These are phyloP conservation scores for Ips nitidus DNA, from an alignment of 1,140 invertebrate genomes.

Conservation along the genomic window DNA sequence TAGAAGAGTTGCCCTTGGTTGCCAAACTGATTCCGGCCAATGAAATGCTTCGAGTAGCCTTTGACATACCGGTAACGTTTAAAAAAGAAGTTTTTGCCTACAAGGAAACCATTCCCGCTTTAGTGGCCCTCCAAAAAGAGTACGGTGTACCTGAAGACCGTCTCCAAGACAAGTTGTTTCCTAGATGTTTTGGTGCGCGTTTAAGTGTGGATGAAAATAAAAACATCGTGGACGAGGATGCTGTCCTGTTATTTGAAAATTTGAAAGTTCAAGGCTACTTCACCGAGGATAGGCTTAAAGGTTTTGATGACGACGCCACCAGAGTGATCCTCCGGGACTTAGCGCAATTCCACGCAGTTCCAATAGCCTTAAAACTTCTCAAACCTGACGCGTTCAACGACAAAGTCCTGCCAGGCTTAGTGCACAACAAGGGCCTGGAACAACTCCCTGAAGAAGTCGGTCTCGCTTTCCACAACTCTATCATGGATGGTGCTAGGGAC, in stretches of 20 bases:
- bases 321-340: constrained; percentile 55
- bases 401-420: constrained; percentile 49
- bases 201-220: constrained; percentile 52
- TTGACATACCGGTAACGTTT: constrained; percentile 61
- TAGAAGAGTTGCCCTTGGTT: constrained; percentile 55
- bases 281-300: constrained; percentile 53
- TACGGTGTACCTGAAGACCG: constrained; percentile 50
- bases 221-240: constrained; percentile 56
- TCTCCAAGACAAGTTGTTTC: constrained; percentile 52
- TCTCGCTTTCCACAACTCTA: constrained; percentile 42
- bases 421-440: constrained; percentile 44
- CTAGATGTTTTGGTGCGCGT: constrained; percentile 59
- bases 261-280: constrained; percentile 56
- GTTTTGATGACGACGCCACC: constrained; percentile 57
- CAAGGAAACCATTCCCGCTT: constrained; percentile 53
- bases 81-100: constrained; percentile 63
- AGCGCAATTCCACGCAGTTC: constrained; percentile 60
- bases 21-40: constrained; percentile 62
- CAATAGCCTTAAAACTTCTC: constrained; percentile 58
- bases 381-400: constrained; percentile 56
- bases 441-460: constrained; percentile 43
- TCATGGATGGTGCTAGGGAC: constrained; percentile 44
- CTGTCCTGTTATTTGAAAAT: constrained; percentile 61
- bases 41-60: constrained; percentile 57
- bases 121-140: constrained; percentile 56